A percentile compares a stretch with the other conserved stretches of the same genome.
phyloP scores from a whole-genome alignment of 1,140 invertebrate genomes.

The Bombus haemorrhoidalis region DNA sequence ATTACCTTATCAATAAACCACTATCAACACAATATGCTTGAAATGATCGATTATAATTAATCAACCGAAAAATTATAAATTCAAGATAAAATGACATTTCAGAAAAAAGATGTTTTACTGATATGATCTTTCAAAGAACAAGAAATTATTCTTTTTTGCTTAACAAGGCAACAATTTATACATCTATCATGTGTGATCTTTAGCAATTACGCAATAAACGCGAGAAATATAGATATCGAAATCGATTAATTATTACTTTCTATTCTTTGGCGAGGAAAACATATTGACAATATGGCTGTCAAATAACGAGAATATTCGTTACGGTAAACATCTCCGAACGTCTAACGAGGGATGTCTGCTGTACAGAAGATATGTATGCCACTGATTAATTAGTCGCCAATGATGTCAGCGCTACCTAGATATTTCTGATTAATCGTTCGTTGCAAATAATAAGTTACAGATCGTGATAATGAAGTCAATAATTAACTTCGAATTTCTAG shows the following conservation, averaged over 20 bases:
- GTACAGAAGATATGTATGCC: neutral
- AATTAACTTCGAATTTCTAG: neutral
- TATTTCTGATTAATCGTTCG: constrained; percentile 29
- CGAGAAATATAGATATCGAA: neutral
- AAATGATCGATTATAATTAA: neutral
- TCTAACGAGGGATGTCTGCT: neutral
- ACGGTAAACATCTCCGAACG: neutral
- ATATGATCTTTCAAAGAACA: too few relatives aligned
- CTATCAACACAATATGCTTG: neutral
- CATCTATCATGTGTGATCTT: constrained; percentile 7
- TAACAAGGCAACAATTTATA: too few relatives aligned
- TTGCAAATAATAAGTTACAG: constrained; percentile 38
- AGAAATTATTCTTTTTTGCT: neutral
- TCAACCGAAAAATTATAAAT: constrained; percentile 1
- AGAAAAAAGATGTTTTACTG: too few relatives aligned
- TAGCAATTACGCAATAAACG: neutral
- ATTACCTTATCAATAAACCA: neutral
- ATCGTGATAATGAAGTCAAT: neutral
- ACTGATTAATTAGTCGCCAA: constrained; percentile 42
- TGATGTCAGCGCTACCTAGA: constrained; percentile 22
- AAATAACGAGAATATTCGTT: neutral
- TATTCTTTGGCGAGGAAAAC: neutral
- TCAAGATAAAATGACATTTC: neutral
- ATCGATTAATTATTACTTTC: constrained; percentile 1
- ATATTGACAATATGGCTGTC: neutral